A percentile compares a stretch with the other conserved stretches of the same genome.
phyloP scores from a whole-genome alignment of 2,888 invertebrate genomes.

The Odontocerum albicorne region DNA sequence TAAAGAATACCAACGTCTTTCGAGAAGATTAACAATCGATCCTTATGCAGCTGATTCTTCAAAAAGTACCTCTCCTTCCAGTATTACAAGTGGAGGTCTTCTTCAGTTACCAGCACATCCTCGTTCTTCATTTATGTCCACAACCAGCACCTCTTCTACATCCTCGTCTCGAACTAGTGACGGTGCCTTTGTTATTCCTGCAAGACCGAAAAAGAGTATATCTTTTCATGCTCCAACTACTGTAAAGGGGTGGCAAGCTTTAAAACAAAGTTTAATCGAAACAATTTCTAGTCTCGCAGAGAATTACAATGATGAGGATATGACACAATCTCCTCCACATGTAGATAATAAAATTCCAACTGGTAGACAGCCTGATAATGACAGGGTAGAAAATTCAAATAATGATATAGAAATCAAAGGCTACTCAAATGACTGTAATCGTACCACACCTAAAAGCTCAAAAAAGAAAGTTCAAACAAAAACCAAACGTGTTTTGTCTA shows the following conservation, averaged over 20 bases:
- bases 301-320: constrained; percentile 36
- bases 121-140: constrained; percentile 52
- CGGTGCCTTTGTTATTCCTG: constrained; percentile 55
- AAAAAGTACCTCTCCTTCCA: constrained; percentile 52
- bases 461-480: constrained; percentile 53
- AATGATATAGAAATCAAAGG: constrained; percentile 39
- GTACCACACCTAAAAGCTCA: constrained; percentile 57
- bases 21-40: constrained; percentile 53
- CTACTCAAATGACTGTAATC: constrained; percentile 49
- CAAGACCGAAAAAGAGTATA: constrained; percentile 52
- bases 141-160: constrained; percentile 46
- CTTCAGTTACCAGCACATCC: constrained; percentile 26
- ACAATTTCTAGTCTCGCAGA: constrained; percentile 51
- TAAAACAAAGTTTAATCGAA: constrained; percentile 52
- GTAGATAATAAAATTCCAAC: background rate
- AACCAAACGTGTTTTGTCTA: constrained; percentile 50
- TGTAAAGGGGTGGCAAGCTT: constrained; percentile 51
- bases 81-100: constrained; percentile 48
- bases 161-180: constrained; percentile 53
- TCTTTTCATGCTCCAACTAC: constrained; percentile 48
- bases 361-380: constrained; percentile 38
- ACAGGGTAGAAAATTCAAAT: constrained; percentile 6
- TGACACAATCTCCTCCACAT: constrained; percentile 4
- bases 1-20: constrained; percentile 53
- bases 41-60: constrained; percentile 54